A percentile compares a stretch with the other conserved stretches of the same genome.
These are phyloP conservation scores for Trialeurodes vaporariorum DNA, from an alignment of 1,140 invertebrate genomes.

Conservation along the genomic window DNA sequence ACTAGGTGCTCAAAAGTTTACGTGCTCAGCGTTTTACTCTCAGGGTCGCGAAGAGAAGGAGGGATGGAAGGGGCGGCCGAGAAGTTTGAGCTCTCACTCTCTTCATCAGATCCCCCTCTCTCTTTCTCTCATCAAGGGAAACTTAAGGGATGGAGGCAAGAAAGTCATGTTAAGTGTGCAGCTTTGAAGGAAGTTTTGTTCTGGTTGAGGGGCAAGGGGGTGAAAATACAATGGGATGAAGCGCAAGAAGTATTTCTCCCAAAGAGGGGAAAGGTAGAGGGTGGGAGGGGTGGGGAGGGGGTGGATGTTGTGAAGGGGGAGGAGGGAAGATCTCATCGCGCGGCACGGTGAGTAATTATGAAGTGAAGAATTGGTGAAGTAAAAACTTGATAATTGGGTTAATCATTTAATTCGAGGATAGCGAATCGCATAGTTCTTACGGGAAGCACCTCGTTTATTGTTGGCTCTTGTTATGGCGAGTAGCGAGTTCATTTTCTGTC, in stretches of 20 bases:
- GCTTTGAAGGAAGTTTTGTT: no score
- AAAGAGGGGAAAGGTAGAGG: no score
- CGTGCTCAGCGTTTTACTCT: not conserved
- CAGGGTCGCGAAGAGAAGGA: no score
- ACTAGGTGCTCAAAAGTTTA: not conserved
- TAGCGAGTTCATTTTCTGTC: no score
- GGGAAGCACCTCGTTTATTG: no score
- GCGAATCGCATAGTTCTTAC: no score
- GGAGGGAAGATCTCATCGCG: no score
- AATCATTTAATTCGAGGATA: not conserved
- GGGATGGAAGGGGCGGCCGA: not conserved
- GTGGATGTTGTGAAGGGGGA: not conserved
- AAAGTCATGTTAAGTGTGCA: not conserved
- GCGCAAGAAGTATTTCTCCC: no score
- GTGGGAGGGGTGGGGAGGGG: not conserved
- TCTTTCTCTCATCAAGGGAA: no score
- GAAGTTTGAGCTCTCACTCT: not conserved
- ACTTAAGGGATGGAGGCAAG: not conserved
- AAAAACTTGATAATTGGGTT: constrained; percentile 1
- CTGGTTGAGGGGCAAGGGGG: no score
- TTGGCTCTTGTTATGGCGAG: no score
- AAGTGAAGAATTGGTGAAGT: not conserved
- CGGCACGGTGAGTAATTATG: not conserved
- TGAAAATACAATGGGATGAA: not conserved
- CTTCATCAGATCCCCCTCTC: no score